Percentiles rank a stretch among this genome's conserved stretches.
Conservation (phyloP, 2,797 vertebrate genomes). For the Heliangelus exortis region DNA sequence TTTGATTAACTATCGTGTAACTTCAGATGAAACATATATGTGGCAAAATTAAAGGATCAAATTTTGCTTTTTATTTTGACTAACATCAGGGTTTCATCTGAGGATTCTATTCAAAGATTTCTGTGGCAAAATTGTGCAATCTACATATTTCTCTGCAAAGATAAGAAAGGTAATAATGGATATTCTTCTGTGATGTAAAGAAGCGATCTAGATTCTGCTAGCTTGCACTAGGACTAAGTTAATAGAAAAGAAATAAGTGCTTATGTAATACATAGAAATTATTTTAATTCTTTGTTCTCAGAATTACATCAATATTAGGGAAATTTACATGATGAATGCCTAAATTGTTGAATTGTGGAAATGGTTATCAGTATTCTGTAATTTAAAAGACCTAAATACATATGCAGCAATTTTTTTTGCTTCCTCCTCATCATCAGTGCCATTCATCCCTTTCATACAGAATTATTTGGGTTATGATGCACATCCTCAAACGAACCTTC, state of each 20-base stretch:
- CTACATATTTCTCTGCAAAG: not conserved
- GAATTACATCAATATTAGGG: not conserved
- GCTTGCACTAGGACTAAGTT: not conserved
- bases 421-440: no score
- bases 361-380: not conserved
- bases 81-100: not conserved
- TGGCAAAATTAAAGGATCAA: not conserved
- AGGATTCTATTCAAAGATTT: not conserved
- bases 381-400: not conserved
- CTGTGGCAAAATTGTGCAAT: not conserved
- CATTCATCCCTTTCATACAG: not conserved
- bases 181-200: not conserved
- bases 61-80: not conserved
- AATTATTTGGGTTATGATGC: not conserved
- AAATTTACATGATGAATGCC: not conserved
- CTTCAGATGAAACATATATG: not conserved
- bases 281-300: not conserved
- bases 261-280: not conserved
- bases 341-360: not conserved
- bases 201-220: not conserved
- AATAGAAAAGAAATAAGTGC: not conserved
- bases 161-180: not conserved
- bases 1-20: not conserved
- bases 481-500: not conserved
- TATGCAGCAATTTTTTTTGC: not conserved